Evolutionary conservation across 2,888 invertebrate species (phyloP).

Genomic region (Drosophila neoperkinsi): DNA sequence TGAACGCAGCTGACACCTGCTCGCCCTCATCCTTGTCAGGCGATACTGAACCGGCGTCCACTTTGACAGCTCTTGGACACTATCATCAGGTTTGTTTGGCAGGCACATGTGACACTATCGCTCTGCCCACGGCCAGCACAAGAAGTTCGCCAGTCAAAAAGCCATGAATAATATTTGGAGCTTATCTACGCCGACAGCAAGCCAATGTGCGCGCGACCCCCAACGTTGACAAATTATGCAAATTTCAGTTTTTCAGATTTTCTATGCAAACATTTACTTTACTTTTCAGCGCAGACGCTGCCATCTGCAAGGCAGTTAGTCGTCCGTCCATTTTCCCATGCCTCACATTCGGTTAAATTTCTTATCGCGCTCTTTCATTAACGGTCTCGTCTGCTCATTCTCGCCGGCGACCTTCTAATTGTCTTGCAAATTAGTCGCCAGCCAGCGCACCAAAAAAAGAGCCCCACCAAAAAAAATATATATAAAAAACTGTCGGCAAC

Average conservation of each 20-base stretch:
- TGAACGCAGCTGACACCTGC: slow-evolving; percentile 74
- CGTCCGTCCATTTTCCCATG: slow-evolving; percentile 38
- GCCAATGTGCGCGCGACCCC: slow-evolving; percentile 20
- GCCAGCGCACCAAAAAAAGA: slow-evolving; percentile 44
- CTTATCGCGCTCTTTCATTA: slow-evolving; percentile 82
- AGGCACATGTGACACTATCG: slow-evolving; percentile 71
- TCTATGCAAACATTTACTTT: slow-evolving; percentile 84
- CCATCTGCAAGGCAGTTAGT: slow-evolving; percentile 20
- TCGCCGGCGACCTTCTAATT: slow-evolving; percentile 81
- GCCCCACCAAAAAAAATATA: slow-evolving; percentile 25
- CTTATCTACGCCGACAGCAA: slow-evolving; percentile 62
- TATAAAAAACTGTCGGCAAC: slow-evolving; percentile 10
- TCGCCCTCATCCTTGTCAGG: slow-evolving; percentile 9
- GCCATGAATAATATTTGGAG: slow-evolving; percentile 70
- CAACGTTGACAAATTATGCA: slow-evolving; percentile 82
- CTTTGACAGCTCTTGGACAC: slow-evolving; percentile 74
- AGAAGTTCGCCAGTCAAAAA: slow-evolving; percentile 40
- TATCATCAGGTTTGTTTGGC: slow-evolving; percentile 46
- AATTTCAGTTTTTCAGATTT: slow-evolving; percentile 79
- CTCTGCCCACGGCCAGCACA: slow-evolving; percentile 23
- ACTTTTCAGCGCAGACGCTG: slow-evolving; percentile 73
- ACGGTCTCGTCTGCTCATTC: slow-evolving; percentile 67
- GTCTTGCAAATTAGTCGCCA: slow-evolving; percentile 82
- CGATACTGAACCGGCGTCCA: slow-evolving; percentile 78
- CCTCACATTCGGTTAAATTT: slow-evolving; percentile 72